Conservation (phyloP, 2,797 vertebrate species). For the Galagoides demidoff region DNA sequence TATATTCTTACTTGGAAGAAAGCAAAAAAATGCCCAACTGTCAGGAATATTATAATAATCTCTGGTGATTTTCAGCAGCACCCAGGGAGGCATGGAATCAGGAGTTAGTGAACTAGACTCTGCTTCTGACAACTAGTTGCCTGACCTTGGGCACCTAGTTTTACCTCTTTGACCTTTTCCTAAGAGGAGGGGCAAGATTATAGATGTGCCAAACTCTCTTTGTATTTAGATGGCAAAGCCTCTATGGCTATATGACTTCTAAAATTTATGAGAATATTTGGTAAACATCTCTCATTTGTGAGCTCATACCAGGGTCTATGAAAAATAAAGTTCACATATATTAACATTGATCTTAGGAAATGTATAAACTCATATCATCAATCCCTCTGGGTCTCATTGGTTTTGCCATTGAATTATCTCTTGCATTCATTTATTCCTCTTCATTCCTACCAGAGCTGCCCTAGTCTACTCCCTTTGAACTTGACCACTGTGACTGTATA, state of each 20-base stretch:
- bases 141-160: background rate
- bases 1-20: slow-evolving; percentile 7
- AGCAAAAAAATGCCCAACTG: background rate
- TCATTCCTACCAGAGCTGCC: background rate
- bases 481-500: background rate
- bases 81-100: background rate
- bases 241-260: background rate
- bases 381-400: background rate
- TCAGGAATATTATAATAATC: background rate
- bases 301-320: background rate
- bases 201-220: background rate
- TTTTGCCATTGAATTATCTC: background rate
- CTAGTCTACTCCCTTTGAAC: background rate
- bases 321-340: background rate
- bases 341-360: background rate
- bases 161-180: background rate
- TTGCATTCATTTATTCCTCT: background rate
- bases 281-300: background rate
- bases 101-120: background rate
- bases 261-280: background rate
- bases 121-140: background rate
- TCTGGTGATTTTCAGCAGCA: background rate
- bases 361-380: background rate
- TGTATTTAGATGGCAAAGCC: background rate
- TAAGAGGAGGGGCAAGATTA: background rate